Evolutionary conservation across 2,113 vertebrate genomes (phyloP), one percentile per base, ranked within the genome.

Genomic region (Apteryx owenii): DNA sequence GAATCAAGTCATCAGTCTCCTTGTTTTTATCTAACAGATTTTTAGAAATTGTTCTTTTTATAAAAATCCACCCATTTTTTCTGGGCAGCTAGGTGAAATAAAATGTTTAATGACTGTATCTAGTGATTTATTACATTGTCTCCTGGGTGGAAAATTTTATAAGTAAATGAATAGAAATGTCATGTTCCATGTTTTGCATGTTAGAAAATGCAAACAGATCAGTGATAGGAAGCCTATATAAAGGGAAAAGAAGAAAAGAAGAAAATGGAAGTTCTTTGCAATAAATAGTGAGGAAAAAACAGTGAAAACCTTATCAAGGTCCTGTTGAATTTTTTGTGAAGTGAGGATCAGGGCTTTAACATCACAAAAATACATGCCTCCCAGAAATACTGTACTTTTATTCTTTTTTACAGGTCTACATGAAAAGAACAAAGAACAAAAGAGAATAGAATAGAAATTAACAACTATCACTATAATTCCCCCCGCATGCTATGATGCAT

Each of bases 51-150:
- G 36, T 50, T 48, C 1, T 38, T 58, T 73, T 71, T 48, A 28
- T 42, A 3, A 3, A 61, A 72, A 56, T 25, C 28, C 25, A 17
- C 5, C 10, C 7, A 48, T 68, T 23, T 58, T 87, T 95, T 71
- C 38, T 11, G 83, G 70, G 48, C 65, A 82, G 12, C 31, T 64
- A 56, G 15, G 72, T 61, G 72, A 95, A 88, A 51, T 89, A 81
- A 93, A 54, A 18, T 91, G 54, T 88, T 96, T 97, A 94, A 89
- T 29, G 84, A 85, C 50, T 16, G 2, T 70, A 13, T 46, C 77
- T 65, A 58, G 10, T 95, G 84, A 95, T 97, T 91, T 88, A 82
- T 95, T 95, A 68, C 10, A 46, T 70, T 95, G 69, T 92, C n/a
- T 86, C 61, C 9, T 42, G 38, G 33, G 73, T 66, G 50, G 73